phyloP scores from a whole-genome alignment of 2,888 invertebrate genomes.

The Perithous albicinctus region DNA sequence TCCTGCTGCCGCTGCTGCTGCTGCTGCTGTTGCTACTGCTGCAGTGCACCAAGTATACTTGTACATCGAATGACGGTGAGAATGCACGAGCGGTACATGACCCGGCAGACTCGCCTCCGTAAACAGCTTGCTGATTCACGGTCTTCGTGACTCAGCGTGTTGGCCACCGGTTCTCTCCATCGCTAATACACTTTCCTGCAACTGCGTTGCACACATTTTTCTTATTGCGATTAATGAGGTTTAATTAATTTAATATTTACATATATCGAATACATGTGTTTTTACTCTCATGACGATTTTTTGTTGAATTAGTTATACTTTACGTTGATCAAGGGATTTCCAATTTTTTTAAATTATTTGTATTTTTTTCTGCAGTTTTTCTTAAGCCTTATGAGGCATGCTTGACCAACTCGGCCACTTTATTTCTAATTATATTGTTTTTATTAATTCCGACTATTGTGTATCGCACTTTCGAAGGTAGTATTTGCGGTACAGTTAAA shows the following conservation, averaged over 20 bases:
- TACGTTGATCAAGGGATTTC: not conserved
- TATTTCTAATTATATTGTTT: too few relatives aligned
- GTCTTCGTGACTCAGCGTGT: constrained; percentile 63
- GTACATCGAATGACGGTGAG: constrained; percentile 6
- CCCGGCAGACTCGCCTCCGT: constrained; percentile 48
- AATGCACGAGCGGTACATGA: constrained; percentile 47
- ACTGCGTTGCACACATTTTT: not conserved
- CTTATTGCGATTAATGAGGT: not conserved
- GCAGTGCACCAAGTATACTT: constrained; percentile 27
- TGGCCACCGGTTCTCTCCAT: constrained; percentile 38
- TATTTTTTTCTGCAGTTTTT: too few relatives aligned
- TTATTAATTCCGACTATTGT: too few relatives aligned
- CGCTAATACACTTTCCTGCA: constrained; percentile 25
- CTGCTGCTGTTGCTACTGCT: too few relatives aligned
- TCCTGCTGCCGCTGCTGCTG: constrained; percentile 23
- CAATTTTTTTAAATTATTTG: not conserved
- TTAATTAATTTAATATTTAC: not conserved
- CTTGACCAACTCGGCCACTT: too few relatives aligned
- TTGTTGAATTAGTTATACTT: not conserved
- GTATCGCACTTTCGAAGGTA: too few relatives aligned
- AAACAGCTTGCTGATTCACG: constrained; percentile 59
- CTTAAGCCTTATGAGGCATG: too few relatives aligned
- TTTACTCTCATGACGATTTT: not conserved
- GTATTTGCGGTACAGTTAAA: too few relatives aligned
- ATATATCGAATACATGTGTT: not conserved